Evolutionary conservation across 2,113 vertebrate species (phyloP), one percentile per base, ranked within the genome.

Genomic region (Scolopax mira): DNA sequence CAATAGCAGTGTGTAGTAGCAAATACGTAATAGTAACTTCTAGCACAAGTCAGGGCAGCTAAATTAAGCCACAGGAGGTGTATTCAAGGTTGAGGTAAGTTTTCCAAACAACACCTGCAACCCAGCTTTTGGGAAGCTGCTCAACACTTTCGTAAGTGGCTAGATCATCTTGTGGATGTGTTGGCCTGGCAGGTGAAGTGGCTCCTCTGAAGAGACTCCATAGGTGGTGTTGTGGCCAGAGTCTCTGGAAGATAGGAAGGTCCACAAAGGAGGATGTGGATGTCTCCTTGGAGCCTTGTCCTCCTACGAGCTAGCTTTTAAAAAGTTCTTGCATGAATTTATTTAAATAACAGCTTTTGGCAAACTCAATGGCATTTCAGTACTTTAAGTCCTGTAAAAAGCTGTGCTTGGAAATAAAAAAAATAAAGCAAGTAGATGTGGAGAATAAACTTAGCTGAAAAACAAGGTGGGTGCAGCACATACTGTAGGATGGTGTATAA

Each of bases 271-370:
- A 54, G 67, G 66, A 46, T 24, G 44, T 8, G 12, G 25, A 60
- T 42, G 42, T 75, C 44, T 89, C 27, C 65, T 71, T 42, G 42
- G n/a, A 84, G 70, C 51, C 57, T 30, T 54, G 27, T 81, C 77
- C 48, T 92, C 72, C 65, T 88, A 74, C 52, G 83, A 5, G 41
- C 65, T 48, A 83, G 48, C 41, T 84, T 84, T 94, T 52, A 37
- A 64, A 41, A 95, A 67, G 24, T 66, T 79, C n/a, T 75, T 88
- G 31, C 46, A 33, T 51, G 3, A 51, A 65, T 84, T 77, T 73
- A 85, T 54, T 92, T 52, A 71, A 91, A 79, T 66, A 82, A 90
- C 71, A 83, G 62, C 42, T 91, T 95, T 93, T 80, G 60, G 85
- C 79, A 90, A 90, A 69, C 61, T 86, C 2, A 1, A 17, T 80